phyloP scores from a whole-genome alignment of 2,797 vertebrate species.

The Phrynocephalus forsythii region DNA sequence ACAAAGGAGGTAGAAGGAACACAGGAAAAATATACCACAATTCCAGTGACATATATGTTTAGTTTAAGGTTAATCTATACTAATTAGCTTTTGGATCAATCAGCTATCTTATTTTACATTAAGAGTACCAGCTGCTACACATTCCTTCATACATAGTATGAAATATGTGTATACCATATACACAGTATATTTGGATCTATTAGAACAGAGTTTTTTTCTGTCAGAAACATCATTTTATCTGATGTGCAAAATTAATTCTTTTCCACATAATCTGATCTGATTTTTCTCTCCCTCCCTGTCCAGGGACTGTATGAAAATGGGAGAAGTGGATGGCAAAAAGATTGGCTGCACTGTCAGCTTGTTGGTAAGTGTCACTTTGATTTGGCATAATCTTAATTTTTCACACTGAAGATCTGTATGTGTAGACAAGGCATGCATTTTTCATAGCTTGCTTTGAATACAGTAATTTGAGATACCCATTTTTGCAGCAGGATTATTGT shows the following conservation, averaged over 20 bases:
- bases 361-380: conserved; percentile 83
- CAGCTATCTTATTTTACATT: conserved; percentile 24
- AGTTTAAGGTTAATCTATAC: not conserved
- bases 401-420: conserved; percentile 10
- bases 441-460: conserved; percentile 39
- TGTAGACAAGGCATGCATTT: conserved; percentile 12
- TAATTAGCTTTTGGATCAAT: not conserved
- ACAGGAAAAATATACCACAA: not conserved
- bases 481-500: not conserved
- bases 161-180: not conserved
- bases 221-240: conserved; percentile 18
- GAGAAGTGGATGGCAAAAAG: conserved; percentile 98
- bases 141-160: not conserved
- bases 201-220: conserved; percentile 10
- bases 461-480: not conserved
- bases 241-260: conserved; percentile 7
- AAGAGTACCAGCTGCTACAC: conserved; percentile 8
- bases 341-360: conserved; percentile 98
- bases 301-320: conserved; percentile 99
- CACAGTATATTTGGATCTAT: not conserved
- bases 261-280: not conserved
- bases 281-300: conserved; percentile 61
- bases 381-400: conserved; percentile 12
- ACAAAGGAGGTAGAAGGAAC: not conserved
- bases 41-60: not conserved